phyloP scores from a whole-genome alignment of 2,113 vertebrate species.

The Puffinus mauretanicus region DNA sequence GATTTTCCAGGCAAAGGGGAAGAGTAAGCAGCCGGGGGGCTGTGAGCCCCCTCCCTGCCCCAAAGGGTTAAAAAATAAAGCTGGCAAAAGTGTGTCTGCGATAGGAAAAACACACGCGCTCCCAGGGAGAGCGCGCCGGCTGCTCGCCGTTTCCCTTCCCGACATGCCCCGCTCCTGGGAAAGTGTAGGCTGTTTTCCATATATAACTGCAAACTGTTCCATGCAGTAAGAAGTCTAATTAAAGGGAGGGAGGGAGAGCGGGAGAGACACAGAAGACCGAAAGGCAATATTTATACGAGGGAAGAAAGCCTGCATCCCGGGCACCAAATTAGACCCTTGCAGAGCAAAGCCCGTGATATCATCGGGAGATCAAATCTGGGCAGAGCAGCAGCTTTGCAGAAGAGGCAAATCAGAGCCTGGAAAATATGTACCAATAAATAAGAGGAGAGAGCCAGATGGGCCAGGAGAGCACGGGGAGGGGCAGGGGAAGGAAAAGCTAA shows the following conservation, averaged over 20 bases:
- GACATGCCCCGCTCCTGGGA: slow-evolving; percentile 67
- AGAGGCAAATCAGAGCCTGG: slow-evolving; percentile 9
- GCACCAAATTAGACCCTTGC: slow-evolving; percentile 52
- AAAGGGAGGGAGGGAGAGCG: slow-evolving; percentile 59
- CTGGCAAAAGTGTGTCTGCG: not conserved
- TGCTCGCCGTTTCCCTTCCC: slow-evolving; percentile 43
- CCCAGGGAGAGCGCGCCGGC: slow-evolving; percentile 18
- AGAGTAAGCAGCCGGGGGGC: rapidly evolving
- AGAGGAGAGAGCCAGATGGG: slow-evolving; percentile 1
- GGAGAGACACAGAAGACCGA: slow-evolving; percentile 14
- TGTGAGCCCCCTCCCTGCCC: not conserved
- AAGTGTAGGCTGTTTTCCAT: slow-evolving; percentile 76
- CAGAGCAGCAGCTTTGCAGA: not conserved
- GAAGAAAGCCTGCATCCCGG: not conserved
- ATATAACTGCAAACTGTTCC: slow-evolving; percentile 80
- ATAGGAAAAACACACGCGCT: slow-evolving; percentile 47
- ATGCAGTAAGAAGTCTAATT: slow-evolving; percentile 75
- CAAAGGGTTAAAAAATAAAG: slow-evolving; percentile 43
- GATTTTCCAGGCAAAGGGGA: not conserved
- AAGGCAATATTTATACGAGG: slow-evolving; percentile 46
- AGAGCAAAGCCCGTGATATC: not conserved
- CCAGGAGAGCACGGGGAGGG: not conserved
- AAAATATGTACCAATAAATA: not conserved
- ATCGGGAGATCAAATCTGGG: not conserved
- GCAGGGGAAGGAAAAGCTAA: not conserved